Percentiles rank a stretch among this genome's conserved stretches.
These are phyloP conservation scores for Anabacerthia variegaticeps DNA, from an alignment of 2,797 vertebrate genomes.

Conservation along the genomic window DNA sequence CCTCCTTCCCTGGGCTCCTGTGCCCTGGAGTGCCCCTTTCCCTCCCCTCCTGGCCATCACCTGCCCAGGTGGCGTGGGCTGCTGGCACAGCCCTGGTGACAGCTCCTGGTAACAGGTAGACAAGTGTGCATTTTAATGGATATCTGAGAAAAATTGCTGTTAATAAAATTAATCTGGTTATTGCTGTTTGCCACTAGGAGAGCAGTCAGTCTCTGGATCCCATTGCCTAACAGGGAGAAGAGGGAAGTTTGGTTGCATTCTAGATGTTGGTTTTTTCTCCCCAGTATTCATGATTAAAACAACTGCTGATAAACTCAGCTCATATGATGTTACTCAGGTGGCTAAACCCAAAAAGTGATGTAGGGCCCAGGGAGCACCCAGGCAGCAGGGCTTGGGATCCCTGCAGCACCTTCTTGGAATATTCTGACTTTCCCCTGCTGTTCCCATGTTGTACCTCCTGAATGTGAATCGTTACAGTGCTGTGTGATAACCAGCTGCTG, in stretches of 20 bases:
- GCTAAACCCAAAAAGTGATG: accelerated
- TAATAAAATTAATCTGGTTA: background rate
- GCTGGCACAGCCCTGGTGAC: background rate
- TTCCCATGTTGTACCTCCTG: accelerated
- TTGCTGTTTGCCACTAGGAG: background rate
- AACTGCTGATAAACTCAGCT: background rate
- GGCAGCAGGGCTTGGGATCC: background rate
- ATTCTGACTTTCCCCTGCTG: background rate
- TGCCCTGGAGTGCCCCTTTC: background rate
- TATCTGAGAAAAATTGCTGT: background rate
- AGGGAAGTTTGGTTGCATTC: background rate
- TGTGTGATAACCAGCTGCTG: background rate
- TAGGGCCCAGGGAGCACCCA: background rate
- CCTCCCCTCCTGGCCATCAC: too few species aligned
- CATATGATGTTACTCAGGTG: accelerated
- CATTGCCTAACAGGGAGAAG: accelerated
- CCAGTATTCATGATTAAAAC: background rate
- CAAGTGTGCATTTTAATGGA: accelerated
- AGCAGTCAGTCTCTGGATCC: background rate
- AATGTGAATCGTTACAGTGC: accelerated
- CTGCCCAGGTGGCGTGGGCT: accelerated
- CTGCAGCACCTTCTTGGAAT: accelerated
- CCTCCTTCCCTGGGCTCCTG: background rate
- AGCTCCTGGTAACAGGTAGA: accelerated
- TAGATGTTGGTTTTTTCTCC: accelerated